Base-by-base conservation (phyloP, 2,113 vertebrate genomes). In the Steatornis caripensis region DNA sequence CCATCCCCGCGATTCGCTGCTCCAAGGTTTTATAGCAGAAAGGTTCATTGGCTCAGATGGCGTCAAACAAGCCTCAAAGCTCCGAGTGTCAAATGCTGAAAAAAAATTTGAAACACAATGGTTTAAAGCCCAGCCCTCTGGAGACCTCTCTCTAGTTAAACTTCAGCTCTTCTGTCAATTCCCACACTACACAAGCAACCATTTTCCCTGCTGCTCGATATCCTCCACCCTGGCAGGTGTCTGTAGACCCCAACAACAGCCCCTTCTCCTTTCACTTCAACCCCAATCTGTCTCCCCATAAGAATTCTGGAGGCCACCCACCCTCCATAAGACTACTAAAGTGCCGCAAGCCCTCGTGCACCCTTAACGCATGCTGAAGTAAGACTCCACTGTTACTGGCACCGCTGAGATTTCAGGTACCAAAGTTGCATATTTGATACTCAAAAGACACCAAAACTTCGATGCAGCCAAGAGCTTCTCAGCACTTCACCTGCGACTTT, bases 361-460 rank as follows among this genome's bases (percentile, higher is more conserved):
- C n/a, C n/a, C n/a, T n/a, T n/a, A n/a, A n/a, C n/a, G n/a, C n/a
- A n/a, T n/a, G n/a, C n/a, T n/a, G n/a, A n/a, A n/a, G n/a, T 1
- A 6, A 24, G 11, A 37, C 37, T 8, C 26, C 48, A 5, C 15
- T 6, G 3, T 1, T 6, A 3, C 24, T 0, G 0, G 19, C 0
- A 36, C 12, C 65, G 24, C 1, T 2, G 1, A 19, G 32, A 49
- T 19, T 15, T 5, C 9, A 30, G 45, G 5, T 12, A 5, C 9
- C 46, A 2, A 16, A 83, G 11, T 1, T 41, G 32, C 0, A 0
- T 3, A 18, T 37, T 19, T 53, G 55, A 51, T 22, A 19, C 29
- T 58, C 9, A 8, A n/a, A n/a, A 55, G 14, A 9, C 41, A 10
- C 24, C 2, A 0, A 5, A 60, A 46, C 9, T 32, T 39, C 23